Evolutionary conservation across 2,113 vertebrate genomes (phyloP), one percentile per base, ranked within the genome.

Genomic region (Podarcis cretensis): DNA sequence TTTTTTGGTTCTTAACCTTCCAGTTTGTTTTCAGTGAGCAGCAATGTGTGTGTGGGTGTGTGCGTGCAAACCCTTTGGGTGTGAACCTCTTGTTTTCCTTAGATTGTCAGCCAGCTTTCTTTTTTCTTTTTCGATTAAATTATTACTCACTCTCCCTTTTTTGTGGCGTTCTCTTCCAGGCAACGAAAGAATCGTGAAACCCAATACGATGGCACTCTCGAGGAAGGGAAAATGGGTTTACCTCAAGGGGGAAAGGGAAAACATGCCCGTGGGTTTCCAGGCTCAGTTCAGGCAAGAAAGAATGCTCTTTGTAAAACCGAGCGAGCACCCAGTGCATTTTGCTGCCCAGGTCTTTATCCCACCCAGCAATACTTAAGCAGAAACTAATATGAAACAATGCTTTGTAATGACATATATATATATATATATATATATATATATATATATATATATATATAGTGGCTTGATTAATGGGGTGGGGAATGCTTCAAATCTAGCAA

Each of bases 1-100:
- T 96, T 96, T 93, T 95, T 80, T 76, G 20, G 48, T 79, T 85
- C 87, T 82, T 86, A 89, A 94, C 93, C 88, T 93, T 83, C 68
- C 32, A 48, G 90, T 91, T 3, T 94, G 90, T 84, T 81, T 88
- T 93, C 87, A 73, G 35, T 75, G 92, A 89, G 71, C 81, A 81
- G 37, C 5, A 83, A 87, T 35, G 48, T 54, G 10, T 54, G 48
- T 10, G 48, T 54, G 48, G 48, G 48, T 48, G 48, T 2, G 48
- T 76, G 94, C 92, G 92, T 86, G 54, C 20, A 35, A 63, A 93
- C 87, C 87, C 32, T 89, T 91, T 86, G 81, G 4, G 84, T 86
- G 91, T 77, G 80, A 95, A 88, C 71, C 78, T 92, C 87, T 77
- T 54, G 74, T 94, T 94, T 79, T 82, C 27, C 93, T 90, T 93